phyloP scores from a whole-genome alignment of 2,797 vertebrate genomes.

The Xerus rutilus region DNA sequence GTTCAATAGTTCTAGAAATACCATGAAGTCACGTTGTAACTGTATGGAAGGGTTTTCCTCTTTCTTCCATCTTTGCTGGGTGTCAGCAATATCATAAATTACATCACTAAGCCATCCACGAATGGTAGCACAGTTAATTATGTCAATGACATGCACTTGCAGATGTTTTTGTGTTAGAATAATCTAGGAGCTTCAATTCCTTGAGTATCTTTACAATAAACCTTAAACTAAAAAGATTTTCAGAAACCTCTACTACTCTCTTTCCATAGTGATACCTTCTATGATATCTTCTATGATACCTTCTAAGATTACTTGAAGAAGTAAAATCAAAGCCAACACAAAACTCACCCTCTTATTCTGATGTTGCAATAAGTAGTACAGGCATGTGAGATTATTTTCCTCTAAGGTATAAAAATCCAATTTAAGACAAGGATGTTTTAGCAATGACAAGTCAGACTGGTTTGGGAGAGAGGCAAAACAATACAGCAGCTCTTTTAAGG shows the following conservation, averaged over 20 bases:
- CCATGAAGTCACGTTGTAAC: neutral
- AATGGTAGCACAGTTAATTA: neutral
- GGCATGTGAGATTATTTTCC: neutral
- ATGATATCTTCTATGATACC: neutral
- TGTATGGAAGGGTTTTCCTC: neutral
- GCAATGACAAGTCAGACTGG: neutral
- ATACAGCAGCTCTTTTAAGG: neutral
- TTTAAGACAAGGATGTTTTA: neutral
- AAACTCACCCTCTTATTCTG: neutral
- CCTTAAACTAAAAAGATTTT: neutral
- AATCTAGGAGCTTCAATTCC: neutral
- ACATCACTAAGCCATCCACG: neutral
- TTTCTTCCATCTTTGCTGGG: neutral
- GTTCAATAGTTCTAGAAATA: neutral
- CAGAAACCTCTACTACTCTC: neutral
- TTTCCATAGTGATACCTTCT: neutral
- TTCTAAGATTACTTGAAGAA: neutral
- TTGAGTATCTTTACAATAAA: neutral
- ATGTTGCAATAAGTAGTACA: neutral
- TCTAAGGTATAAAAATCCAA: neutral
- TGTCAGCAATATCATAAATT: neutral
- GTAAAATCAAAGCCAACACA: neutral
- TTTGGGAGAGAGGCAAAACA: neutral
- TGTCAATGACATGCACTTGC: neutral
- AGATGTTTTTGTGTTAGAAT: neutral